These are phyloP conservation scores for Drosophila serrata DNA, from an alignment of 1,140 invertebrate genomes.

Conservation along the genomic window DNA sequence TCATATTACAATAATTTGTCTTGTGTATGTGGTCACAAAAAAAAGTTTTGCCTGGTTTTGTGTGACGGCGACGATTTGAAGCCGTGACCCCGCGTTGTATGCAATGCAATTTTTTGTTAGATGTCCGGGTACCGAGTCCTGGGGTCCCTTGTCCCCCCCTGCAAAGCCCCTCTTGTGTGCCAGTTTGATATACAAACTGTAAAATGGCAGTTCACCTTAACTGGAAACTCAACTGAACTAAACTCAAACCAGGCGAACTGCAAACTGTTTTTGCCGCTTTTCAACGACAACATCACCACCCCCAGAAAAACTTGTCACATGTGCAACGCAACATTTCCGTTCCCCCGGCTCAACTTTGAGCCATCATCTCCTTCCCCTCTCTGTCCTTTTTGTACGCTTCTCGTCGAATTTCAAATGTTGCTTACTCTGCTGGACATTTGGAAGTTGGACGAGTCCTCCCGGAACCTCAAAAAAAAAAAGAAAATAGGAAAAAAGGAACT, in stretches of 20 bases:
- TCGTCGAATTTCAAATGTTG: constrained; percentile 82
- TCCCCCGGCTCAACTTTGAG: constrained; percentile 10
- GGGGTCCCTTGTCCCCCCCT: neutral
- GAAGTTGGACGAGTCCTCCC: constrained; percentile 49
- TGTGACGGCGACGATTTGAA: constrained; percentile 76
- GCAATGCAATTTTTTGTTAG: constrained; percentile 48
- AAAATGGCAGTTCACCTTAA: constrained; percentile 81
- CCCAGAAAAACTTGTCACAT: constrained; percentile 77
- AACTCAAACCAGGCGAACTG: constrained; percentile 56
- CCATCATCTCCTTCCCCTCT: constrained; percentile 2
- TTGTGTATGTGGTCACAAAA: constrained; percentile 48
- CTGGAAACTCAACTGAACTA: constrained; percentile 63
- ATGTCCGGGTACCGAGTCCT: neutral
- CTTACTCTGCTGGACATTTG: constrained; percentile 75
- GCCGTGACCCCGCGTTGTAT: constrained; percentile 64
- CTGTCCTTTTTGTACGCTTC: constrained; percentile 62
- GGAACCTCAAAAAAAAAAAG: constrained; percentile 2
- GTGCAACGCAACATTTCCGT: constrained; percentile 77
- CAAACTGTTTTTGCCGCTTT: constrained; percentile 67
- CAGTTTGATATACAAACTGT: constrained; percentile 78
- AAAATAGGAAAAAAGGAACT: too few species aligned
- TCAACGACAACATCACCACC: constrained; percentile 41
- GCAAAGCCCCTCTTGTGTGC: constrained; percentile 28
- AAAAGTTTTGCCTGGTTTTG: constrained; percentile 48
- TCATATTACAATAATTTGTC: neutral